Conservation (phyloP, 2,888 invertebrate species). For the Dynastes tityus region DNA sequence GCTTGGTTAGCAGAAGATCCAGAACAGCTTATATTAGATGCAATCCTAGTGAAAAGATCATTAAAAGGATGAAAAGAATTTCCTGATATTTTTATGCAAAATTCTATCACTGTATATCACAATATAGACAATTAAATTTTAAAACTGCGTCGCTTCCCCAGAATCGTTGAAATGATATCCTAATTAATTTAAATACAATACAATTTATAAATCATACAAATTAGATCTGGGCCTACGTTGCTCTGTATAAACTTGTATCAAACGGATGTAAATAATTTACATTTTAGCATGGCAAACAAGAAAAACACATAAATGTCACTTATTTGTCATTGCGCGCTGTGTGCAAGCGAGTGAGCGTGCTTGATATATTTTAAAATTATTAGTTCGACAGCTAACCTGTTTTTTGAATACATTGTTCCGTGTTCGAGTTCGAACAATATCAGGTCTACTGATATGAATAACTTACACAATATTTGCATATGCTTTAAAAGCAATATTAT, state of each 20-base stretch:
- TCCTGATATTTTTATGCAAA: too few species aligned
- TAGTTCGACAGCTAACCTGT: slow-evolving; percentile 34
- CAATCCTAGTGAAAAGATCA: too few species aligned
- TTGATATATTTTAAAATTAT: slow-evolving; percentile 37
- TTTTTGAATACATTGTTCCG: slow-evolving; percentile 41
- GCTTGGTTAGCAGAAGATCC: too few species aligned
- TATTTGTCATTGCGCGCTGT: slow-evolving; percentile 36
- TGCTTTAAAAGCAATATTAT: slow-evolving; percentile 4
- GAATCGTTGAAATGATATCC: not conserved
- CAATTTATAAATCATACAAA: slow-evolving; percentile 17
- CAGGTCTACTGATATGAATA: slow-evolving; percentile 7
- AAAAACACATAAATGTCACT: slow-evolving; percentile 45
- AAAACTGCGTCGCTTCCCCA: too few species aligned
- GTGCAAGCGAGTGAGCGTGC: slow-evolving; percentile 9
- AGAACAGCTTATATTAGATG: too few species aligned
- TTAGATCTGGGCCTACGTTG: slow-evolving; percentile 28
- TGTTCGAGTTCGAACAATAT: slow-evolving; percentile 16
- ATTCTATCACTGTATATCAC: too few species aligned
- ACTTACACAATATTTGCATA: slow-evolving; percentile 17
- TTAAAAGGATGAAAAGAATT: too few species aligned
- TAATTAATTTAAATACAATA: slow-evolving; percentile 20
- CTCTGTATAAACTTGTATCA: not conserved
- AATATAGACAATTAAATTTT: too few species aligned
- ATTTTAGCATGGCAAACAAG: slow-evolving; percentile 42
- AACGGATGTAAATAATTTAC: slow-evolving; percentile 39